These are phyloP conservation scores for Macropus fuliginosus DNA, from an alignment of 2,797 vertebrate genomes.

Conservation along the genomic window DNA sequence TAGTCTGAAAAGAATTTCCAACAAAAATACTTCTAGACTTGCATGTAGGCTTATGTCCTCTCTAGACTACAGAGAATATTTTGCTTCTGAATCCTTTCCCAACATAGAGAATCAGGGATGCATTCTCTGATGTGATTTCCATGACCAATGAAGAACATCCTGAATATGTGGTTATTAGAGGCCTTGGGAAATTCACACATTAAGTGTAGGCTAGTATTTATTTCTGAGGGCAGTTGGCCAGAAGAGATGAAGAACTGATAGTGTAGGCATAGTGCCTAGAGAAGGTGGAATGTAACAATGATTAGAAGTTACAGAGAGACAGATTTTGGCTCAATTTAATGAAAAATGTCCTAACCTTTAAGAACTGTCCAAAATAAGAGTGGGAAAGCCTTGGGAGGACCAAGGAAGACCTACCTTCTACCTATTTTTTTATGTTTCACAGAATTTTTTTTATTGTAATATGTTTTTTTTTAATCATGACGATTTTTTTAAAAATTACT, in stretches of 20 bases:
- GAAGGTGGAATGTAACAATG: background rate
- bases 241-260: background rate
- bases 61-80: background rate
- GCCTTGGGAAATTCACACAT: background rate
- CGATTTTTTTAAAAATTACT: too few species aligned
- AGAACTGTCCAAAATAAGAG: background rate
- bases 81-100: background rate
- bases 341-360: background rate
- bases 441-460: too few species aligned
- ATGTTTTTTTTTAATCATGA: too few species aligned
- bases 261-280: background rate
- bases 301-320: background rate
- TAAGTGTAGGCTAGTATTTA: background rate
- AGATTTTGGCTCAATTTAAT: background rate
- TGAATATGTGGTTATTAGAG: background rate
- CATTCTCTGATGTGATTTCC: background rate
- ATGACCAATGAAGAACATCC: background rate
- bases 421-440: background rate
- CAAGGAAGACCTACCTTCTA: background rate
- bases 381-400: background rate
- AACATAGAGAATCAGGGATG: background rate
- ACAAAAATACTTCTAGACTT: background rate
- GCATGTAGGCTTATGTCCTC: background rate
- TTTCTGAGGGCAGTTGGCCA: background rate
- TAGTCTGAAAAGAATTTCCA: background rate